Conservation (phyloP, 2,888 invertebrate genomes). For the Cantharis rufa region DNA sequence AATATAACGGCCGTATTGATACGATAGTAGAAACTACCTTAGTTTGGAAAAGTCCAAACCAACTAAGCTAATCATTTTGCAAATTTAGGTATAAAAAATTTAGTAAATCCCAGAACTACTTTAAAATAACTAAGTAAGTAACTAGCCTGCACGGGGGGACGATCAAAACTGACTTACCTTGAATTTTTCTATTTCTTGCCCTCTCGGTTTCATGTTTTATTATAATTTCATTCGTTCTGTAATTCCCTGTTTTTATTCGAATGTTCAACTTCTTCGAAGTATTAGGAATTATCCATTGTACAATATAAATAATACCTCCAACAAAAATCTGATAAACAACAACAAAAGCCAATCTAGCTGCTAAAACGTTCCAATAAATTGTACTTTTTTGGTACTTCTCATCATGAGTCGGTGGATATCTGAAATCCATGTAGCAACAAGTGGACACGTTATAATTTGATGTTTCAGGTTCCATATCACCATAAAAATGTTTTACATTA, state of each 20-base stretch:
- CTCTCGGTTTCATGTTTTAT: constrained; percentile 69
- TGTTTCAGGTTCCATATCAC: constrained; percentile 46
- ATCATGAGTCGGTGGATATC: constrained; percentile 61
- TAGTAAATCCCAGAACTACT: too few species aligned
- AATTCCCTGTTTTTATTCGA: constrained; percentile 72
- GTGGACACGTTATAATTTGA: constrained; percentile 46
- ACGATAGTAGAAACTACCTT: too few species aligned
- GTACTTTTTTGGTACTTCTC: constrained; percentile 65
- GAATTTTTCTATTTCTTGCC: constrained; percentile 45
- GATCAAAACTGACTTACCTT: constrained; percentile 15
- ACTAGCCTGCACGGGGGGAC: too few species aligned
- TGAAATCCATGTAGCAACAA: constrained; percentile 71
- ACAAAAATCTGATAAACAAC: constrained; percentile 83
- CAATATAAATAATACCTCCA: constrained; percentile 68
- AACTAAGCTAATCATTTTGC: too few species aligned
- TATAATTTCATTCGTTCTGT: constrained; percentile 73
- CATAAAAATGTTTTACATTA: constrained; percentile 64
- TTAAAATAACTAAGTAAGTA: too few species aligned
- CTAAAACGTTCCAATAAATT: constrained; percentile 75
- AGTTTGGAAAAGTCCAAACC: too few species aligned
- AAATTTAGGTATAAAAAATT: too few species aligned
- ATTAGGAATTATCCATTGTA: constrained; percentile 80
- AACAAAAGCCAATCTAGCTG: constrained; percentile 74
- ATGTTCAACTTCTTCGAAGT: constrained; percentile 71
- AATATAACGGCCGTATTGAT: too few species aligned